A percentile compares a stretch with the other conserved stretches of the same genome.
These are phyloP conservation scores for Chironomus riparius DNA, from an alignment of 2,888 invertebrate genomes.

Conservation along the genomic window DNA sequence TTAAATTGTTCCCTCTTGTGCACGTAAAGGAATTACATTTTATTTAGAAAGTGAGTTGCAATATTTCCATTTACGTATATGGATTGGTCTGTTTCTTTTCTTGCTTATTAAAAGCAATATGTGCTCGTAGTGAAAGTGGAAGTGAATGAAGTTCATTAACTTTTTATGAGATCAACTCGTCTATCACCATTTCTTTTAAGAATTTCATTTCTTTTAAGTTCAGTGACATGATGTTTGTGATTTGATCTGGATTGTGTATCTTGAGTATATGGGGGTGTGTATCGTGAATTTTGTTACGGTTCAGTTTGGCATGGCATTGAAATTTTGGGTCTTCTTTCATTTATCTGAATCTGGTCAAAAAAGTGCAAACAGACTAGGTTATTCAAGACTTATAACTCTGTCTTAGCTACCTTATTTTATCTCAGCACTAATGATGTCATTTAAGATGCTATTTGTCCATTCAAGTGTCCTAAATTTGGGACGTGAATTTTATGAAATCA, in stretches of 20 bases:
- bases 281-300: too few species aligned
- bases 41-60: constrained; percentile 25
- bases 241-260: neutral
- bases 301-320: too few species aligned
- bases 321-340: too few species aligned
- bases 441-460: too few species aligned
- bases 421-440: too few species aligned
- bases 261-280: neutral
- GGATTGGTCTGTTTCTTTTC: neutral
- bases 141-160: constrained; percentile 20
- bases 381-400: too few species aligned
- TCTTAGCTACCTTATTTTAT: too few species aligned
- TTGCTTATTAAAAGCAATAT: neutral
- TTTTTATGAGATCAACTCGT: neutral
- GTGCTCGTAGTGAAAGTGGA: constrained; percentile 20
- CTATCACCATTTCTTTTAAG: neutral
- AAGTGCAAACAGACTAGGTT: too few species aligned
- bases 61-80: neutral
- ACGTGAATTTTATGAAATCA: too few species aligned
- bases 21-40: constrained; percentile 14
- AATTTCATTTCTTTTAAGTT: neutral
- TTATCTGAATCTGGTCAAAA: too few species aligned
- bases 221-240: neutral
- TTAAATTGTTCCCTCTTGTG: neutral
- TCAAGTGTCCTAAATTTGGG: too few species aligned